Evolutionary conservation across 30 jellyfish, hydroid and myxozoan genomes (phyloP), one percentile per base, ranked within the genome.

Genomic region (Chironex yamaguchii): DNA sequence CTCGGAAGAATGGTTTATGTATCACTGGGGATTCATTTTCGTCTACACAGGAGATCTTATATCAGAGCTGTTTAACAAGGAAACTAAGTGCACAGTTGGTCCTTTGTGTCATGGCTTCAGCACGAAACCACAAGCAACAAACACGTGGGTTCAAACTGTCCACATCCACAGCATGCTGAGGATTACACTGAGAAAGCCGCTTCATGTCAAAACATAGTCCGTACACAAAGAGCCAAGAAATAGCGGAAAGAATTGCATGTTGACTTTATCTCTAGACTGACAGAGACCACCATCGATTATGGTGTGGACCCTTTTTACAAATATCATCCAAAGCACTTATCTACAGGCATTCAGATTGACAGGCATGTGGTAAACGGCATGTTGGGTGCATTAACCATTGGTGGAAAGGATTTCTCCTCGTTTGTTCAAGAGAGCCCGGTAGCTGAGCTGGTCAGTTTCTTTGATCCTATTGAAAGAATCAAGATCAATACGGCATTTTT

Each of bases 221-320:
- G 12, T 68, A 32, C 28, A 29, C 9, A 68, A 68, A 33, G 29
- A 68, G 69, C 3, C 34, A 33, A 68, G 66, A 29, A 29, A 29
- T 33, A 53, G 71, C 71, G 71, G 71, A 4, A 53, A 53, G 36
- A 33, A 4, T 20, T 27, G 69, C 42, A 27, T 31, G n/a, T n/a
- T n/a, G n/a, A n/a, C n/a, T n/a, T n/a, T n/a, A n/a, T n/a, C n/a
- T n/a, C n/a, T n/a, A n/a, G n/a, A n/a, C n/a, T n/a, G n/a, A n/a
- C n/a, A n/a, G n/a, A n/a, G n/a, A 48, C 14, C n/a, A 48, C n/a
- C n/a, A n/a, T n/a, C n/a, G n/a, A 29, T 27, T 52, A 76, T 76
- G 89, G 65, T 52, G 79, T 76, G 3, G 65, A 76, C 62, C 89
- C 89, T 36, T 76, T 76, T 53, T 20, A 29, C 63, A 51, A 52